Evolutionary conservation across 2,888 invertebrate species (phyloP), one percentile per base, ranked within the genome.

Genomic region (Kryphioiulus occultus): DNA sequence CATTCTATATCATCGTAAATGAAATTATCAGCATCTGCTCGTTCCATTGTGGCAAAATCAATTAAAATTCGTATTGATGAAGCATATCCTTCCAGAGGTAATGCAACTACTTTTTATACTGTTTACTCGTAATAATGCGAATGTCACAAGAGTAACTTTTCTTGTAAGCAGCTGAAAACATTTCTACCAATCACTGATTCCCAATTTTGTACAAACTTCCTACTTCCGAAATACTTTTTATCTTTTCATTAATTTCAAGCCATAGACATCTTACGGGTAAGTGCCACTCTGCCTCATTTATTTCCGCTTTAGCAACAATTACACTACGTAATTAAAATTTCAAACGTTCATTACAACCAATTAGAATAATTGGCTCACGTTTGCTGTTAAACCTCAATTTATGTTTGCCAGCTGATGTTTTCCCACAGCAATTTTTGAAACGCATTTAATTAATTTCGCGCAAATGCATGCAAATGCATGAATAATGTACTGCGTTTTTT

Each of bases 341-440:
- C 26, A 78, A 17, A 30, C 26, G 78, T 26, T 30, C 26, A 78
- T 78, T 78, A 78, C 78, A 78, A 78, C 78, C 78, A 78, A 78
- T 78, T 78, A 78, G 12, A 30, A 30, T 78, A 78, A 78, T 78
- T 78, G 78, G 78, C 30, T 30, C 78, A 78, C 78, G 78, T 30
- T 30, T 78, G 78, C 78, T 78, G 30, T 78, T 78, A 78, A 78
- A 78, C 78, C 78, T 78, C 78, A 78, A 78, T 78, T 78, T 78
- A 78, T 30, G 78, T 78, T 78, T 30, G 78, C 78, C 78, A 78
- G 78, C 26, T 78, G 30, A 78, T 12, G 78, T 78, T 78, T 78
- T 78, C 78, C 78, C 78, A 78, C 26, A 78, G 78, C 78, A 78
- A 78, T 78, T 78, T 17, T 78, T 78, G 78, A 78, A 78, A 78